These are phyloP conservation scores for Pseudopleuronectes americanus DNA, from an alignment of 2,797 vertebrate genomes.

Conservation along the genomic window DNA sequence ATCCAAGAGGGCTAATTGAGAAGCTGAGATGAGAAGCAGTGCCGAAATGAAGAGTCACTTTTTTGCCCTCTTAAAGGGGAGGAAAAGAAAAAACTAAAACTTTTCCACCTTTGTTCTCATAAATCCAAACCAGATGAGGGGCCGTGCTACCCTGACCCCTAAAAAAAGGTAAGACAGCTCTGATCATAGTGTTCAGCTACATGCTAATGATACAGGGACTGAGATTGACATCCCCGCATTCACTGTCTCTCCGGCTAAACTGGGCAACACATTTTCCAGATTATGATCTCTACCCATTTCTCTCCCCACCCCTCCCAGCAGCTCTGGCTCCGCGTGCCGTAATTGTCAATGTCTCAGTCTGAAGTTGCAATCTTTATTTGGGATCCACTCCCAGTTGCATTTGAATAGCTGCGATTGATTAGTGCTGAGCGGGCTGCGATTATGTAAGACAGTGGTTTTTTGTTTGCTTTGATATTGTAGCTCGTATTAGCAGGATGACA, in stretches of 20 bases:
- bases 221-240: conserved; percentile 40
- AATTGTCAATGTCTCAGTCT: conserved; percentile 53
- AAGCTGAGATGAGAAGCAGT: conserved; percentile 57
- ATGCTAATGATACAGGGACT: conserved; percentile 60
- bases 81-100: conserved; percentile 11
- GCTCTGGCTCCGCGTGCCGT: conserved; percentile 41
- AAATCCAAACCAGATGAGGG: conserved; percentile 90
- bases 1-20: conserved; percentile 63
- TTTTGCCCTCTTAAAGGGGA: conserved; percentile 15
- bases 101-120: conserved; percentile 70
- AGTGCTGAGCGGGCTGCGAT: conserved; percentile 49
- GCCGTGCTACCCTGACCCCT: too few species aligned
- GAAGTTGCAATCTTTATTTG: conserved; percentile 63
- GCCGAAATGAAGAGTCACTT: conserved; percentile 27
- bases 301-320: conserved; percentile 18
- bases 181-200: conserved; percentile 44
- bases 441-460: conserved; percentile 63
- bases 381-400: conserved; percentile 64
- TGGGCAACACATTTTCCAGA: conserved; percentile 43
- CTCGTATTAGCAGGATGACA: conserved; percentile 65
- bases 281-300: conserved; percentile 39
- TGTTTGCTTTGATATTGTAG: conserved; percentile 66
- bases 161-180: conserved; percentile 49
- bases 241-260: conserved; percentile 37
- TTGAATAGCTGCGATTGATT: conserved; percentile 70